A percentile compares a stretch with the other conserved stretches of the same genome.
Evolutionary conservation across 2,113 vertebrate species (phyloP).

Genomic region (Onychorhynchus coronatus): DNA sequence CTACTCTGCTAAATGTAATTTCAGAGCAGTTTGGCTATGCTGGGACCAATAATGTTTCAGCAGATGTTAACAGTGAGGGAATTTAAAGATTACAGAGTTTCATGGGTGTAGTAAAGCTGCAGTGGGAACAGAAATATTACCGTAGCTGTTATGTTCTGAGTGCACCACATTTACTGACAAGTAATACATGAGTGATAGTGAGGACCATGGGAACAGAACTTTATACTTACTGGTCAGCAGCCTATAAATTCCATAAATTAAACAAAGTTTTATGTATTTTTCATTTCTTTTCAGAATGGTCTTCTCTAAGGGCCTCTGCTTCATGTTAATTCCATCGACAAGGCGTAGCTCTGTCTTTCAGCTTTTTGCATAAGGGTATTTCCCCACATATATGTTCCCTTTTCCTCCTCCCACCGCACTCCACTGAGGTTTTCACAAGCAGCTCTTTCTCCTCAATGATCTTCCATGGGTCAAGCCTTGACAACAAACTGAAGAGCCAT

Average conservation of each 20-base stretch:
- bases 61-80: conserved; percentile 98
- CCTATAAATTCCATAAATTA: conserved; percentile 83
- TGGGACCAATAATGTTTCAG: conserved; percentile 95
- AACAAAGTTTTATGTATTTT: conserved; percentile 81
- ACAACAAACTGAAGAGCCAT: background rate
- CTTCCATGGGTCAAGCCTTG: background rate
- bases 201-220: conserved; percentile 77
- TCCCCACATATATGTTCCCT: background rate
- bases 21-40: conserved; percentile 83
- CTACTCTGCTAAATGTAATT: conserved; percentile 82
- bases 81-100: conserved; percentile 94
- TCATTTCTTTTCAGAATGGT: conserved; percentile 73
- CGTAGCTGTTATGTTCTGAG: conserved; percentile 84
- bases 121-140: conserved; percentile 88
- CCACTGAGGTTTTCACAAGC: background rate
- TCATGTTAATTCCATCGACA: conserved; percentile 62
- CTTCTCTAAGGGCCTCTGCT: conserved; percentile 66
- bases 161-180: conserved; percentile 78
- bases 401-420: background rate
- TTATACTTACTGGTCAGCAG: conserved; percentile 84
- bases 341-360: conserved; percentile 27
- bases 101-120: conserved; percentile 93
- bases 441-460: background rate
- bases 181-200: conserved; percentile 79
- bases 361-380: background rate